Base-by-base conservation (phyloP, 2,888 invertebrate genomes). In the Pheosia gnoma region DNA sequence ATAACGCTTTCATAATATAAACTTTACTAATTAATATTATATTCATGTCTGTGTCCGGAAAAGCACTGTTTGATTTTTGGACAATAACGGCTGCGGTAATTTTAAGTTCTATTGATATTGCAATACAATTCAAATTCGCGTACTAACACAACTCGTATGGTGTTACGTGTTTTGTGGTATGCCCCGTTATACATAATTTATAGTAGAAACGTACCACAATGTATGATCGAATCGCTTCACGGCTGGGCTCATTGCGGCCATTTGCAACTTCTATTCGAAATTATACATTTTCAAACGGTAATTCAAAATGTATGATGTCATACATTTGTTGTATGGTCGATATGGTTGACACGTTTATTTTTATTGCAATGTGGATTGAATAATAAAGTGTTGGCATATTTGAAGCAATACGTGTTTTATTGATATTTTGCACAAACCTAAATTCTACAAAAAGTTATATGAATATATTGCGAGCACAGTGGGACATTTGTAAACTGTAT, bases 121-220 rank as follows among this genome's bases (percentile, higher is more conserved):
- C 39, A 37, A 55, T 55, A 55, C 39, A 7, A 39, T 55, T 55
- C 39, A 39, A 39, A 39, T 38, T 55, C 37, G 55, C 10, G 3
- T 5, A 25, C 25, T 25, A 25, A 25, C 25, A n/a, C 36, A 4
- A 38, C 5, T 53, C 9, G 53, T 10, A 37, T n/a, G 39, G 55
- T 41, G 13, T 55, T 39, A 39, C 36, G 7, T 39, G 5, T n/a
- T 7, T 25, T 45, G 41, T 10, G 11, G 10, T 45, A 57, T n/a
- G 39, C 55, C 57, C 57, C 65, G 61, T 64, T 60, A 73, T 75
- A 68, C 71, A 75, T 75, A 67, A 73, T 75, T 62, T 63, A 73
- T 68, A 63, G 65, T 57, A 63, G 76, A 71, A 75, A 73, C 64
- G 66, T 13, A 54, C 57, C 65, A 60, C 49, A 64, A 53, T 63